A percentile compares a stretch with the other conserved stretches of the same genome.
These are phyloP conservation scores for Aurelia aurita DNA, from an alignment of 30 jellyfish, hydroid and myxozoan species.

Conservation along the genomic window DNA sequence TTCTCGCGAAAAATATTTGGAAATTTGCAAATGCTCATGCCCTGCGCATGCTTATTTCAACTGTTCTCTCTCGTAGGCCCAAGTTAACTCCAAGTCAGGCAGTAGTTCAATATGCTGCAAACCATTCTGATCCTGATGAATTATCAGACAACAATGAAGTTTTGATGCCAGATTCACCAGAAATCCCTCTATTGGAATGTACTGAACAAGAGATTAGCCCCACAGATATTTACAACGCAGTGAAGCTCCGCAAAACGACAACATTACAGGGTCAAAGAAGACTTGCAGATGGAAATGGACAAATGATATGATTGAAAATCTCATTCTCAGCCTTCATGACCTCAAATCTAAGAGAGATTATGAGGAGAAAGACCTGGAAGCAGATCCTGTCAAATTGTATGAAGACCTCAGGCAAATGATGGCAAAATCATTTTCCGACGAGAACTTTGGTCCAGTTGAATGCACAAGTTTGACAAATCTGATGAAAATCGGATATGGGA, in stretches of 20 bases:
- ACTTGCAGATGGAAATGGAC: constrained; percentile 36
- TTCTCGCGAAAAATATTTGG: too few relatives aligned
- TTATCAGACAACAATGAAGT: neutral
- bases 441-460: constrained; percentile 36
- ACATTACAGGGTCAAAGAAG: too few relatives aligned
- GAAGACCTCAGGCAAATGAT: constrained; percentile 42
- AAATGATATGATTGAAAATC: constrained; percentile 26
- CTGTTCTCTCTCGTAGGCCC: too few relatives aligned
- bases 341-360: constrained; percentile 14
- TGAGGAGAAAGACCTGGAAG: constrained; percentile 41
- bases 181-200: neutral
- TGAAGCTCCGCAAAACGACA: too few relatives aligned
- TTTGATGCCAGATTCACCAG: neutral
- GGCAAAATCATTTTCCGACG: constrained; percentile 26
- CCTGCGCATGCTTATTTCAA: too few relatives aligned
- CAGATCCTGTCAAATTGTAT: constrained; percentile 47
- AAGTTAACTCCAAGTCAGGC: neutral
- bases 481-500: constrained; percentile 47
- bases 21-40: too few relatives aligned
- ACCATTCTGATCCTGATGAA: neutral
- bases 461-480: neutral
- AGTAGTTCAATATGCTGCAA: neutral
- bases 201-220: too few relatives aligned
- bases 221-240: too few relatives aligned
- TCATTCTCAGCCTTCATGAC: constrained; percentile 21